phyloP scores from a whole-genome alignment of 2,113 vertebrate species.

The Stomatorhinus ivindoensis region DNA sequence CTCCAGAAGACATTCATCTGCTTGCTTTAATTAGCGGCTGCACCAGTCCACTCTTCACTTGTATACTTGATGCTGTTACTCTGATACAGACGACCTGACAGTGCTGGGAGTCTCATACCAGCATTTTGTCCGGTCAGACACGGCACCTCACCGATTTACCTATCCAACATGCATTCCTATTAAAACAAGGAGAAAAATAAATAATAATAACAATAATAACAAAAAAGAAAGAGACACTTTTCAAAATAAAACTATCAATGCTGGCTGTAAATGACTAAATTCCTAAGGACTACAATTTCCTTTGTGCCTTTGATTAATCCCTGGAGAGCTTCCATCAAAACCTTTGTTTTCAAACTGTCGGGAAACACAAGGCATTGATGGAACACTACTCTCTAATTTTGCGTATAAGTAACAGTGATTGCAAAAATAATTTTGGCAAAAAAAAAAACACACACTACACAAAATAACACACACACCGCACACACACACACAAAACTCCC shows the following conservation, averaged over 20 bases:
- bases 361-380: constrained; percentile 13
- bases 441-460: constrained; percentile 11
- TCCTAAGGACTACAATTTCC: constrained; percentile 11
- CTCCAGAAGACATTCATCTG: constrained; percentile 56
- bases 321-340: constrained; percentile 28
- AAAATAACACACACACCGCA: not conserved
- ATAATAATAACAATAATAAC: not conserved
- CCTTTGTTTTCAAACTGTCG: constrained; percentile 27
- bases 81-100: constrained; percentile 44
- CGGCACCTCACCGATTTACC: not conserved
- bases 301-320: constrained; percentile 27
- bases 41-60: constrained; percentile 45
- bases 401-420: constrained; percentile 26
- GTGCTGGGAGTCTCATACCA: constrained; percentile 5
- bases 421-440: constrained; percentile 17
- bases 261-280: not conserved
- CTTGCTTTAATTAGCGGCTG: constrained; percentile 57
- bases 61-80: constrained; percentile 47
- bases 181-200: not conserved
- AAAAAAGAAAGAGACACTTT: not conserved
- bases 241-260: not conserved
- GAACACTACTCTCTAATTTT: constrained; percentile 8
- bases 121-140: constrained; percentile 28
- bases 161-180: not conserved
- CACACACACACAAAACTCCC: not conserved